Conservation (phyloP, 2,113 vertebrate genomes). For the Neoarius graeffei region DNA sequence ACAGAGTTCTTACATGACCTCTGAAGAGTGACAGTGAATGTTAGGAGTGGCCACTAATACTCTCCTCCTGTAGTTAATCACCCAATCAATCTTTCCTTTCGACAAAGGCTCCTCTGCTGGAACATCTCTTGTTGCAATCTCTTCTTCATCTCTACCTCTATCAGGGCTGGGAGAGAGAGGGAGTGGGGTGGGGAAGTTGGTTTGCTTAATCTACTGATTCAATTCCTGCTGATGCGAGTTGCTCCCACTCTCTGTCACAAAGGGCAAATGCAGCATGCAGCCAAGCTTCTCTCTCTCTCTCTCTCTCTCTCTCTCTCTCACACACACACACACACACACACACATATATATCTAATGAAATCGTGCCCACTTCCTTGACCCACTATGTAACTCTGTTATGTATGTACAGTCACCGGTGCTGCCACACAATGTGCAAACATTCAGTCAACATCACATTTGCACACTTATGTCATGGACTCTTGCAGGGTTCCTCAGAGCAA, state of each 20-base stretch:
- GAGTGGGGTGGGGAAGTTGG: constrained; percentile 42
- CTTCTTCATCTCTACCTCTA: constrained; percentile 46
- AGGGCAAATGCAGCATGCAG: constrained; percentile 74
- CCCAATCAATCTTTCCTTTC: constrained; percentile 57
- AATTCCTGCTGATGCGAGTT: constrained; percentile 74
- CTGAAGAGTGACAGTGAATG: constrained; percentile 50
- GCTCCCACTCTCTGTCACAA: constrained; percentile 70
- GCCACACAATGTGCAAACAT: constrained; percentile 47
- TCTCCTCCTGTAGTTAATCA: constrained; percentile 56
- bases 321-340: too few species aligned
- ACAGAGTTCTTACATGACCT: constrained; percentile 42
- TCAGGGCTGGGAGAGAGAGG: constrained; percentile 28
- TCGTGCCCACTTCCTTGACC: constrained; percentile 33
- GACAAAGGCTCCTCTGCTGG: constrained; percentile 53
- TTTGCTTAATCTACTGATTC: constrained; percentile 77
- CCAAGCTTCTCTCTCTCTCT: constrained; percentile 40
- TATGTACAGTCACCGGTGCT: constrained; percentile 49
- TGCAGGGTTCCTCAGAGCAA: constrained; percentile 22
- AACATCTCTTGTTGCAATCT: constrained; percentile 55
- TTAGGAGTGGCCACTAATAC: constrained; percentile 53
- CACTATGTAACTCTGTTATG: constrained; percentile 38
- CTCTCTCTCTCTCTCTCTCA: background rate
- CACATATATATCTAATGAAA: constrained; percentile 20
- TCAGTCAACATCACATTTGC: constrained; percentile 49
- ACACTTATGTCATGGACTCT: constrained; percentile 39